Conservation (phyloP, 2,888 invertebrate genomes). For the Oxytorus armatus region DNA sequence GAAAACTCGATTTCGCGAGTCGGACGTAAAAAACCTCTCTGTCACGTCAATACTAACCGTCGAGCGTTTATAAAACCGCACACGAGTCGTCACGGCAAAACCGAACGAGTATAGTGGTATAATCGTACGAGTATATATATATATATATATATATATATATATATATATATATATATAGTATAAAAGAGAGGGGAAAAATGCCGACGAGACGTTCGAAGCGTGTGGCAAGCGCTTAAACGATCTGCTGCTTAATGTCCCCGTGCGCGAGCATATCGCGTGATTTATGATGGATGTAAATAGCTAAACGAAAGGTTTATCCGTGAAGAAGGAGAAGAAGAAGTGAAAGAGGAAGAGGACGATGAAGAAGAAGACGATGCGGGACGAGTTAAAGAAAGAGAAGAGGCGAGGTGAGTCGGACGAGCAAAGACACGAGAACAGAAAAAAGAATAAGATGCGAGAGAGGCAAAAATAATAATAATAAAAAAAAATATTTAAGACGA, state of each 20-base stretch:
- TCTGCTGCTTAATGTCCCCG: conserved; percentile 69
- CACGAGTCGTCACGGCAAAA: conserved; percentile 28
- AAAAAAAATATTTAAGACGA: conserved; percentile 21
- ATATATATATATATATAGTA: not conserved
- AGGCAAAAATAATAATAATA: conserved; percentile 33
- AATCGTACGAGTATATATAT: not conserved
- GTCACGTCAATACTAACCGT: conserved; percentile 42
- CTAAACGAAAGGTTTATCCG: conserved; percentile 79
- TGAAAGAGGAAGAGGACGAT: conserved; percentile 40
- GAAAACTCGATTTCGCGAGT: conserved; percentile 56
- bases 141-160: not conserved
- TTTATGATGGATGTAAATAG: conserved; percentile 78
- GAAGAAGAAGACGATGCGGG: conserved; percentile 28
- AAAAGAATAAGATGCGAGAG: conserved; percentile 60
- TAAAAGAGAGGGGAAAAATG: conserved; percentile 41
- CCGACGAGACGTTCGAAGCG: conserved; percentile 63
- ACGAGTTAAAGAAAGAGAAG: conserved; percentile 29
- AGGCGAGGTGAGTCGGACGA: conserved; percentile 37
- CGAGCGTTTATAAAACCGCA: conserved; percentile 12
- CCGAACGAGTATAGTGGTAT: conserved; percentile 9
- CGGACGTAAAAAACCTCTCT: conserved; percentile 50
- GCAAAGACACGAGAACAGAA: conserved; percentile 16
- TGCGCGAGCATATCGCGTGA: conserved; percentile 72
- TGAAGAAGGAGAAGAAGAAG: conserved; percentile 66
- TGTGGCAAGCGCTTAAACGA: conserved; percentile 69